Conservation (phyloP, 2,113 vertebrate species). For the Australoheros scitulus region DNA sequence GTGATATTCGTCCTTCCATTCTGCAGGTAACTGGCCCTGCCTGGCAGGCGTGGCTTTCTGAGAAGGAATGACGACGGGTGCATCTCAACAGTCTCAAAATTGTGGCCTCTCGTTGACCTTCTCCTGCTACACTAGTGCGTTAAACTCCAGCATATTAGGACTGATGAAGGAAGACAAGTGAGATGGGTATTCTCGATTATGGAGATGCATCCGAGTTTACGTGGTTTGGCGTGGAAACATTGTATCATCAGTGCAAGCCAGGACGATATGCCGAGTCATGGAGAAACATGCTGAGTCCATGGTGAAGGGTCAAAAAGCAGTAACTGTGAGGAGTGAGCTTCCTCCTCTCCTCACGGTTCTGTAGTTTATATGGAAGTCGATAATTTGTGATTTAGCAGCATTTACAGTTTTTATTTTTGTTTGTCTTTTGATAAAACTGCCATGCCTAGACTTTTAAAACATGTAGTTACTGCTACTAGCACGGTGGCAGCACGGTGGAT, state of each 20-base stretch:
- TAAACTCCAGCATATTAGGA: not conserved
- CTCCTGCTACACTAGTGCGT: not conserved
- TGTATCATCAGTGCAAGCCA: conserved; percentile 44
- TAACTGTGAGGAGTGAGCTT: not conserved
- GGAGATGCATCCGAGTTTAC: not conserved
- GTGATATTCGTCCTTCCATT: not conserved
- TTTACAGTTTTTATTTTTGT: conserved; percentile 1
- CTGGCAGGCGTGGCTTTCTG: conserved; percentile 11
- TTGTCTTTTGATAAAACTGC: not conserved
- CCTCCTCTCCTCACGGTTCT: conserved; percentile 20
- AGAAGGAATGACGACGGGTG: not conserved
- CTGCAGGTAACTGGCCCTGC: not conserved
- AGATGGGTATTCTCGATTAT: not conserved
- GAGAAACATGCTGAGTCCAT: conserved; percentile 34
- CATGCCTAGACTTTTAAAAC: not conserved
- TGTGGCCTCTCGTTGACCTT: not conserved
- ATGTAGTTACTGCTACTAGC: conserved; percentile 13
- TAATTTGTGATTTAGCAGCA: conserved; percentile 53
- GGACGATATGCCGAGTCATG: conserved; percentile 40
- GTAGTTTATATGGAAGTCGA: conserved; percentile 24
- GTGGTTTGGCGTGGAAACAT: conserved; percentile 28
- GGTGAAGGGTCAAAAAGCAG: conserved; percentile 12
- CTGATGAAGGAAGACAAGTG: not conserved
- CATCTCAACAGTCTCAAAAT: conserved; percentile 13
- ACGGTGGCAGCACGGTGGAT: conserved; percentile 25